phyloP scores from a whole-genome alignment of 2,113 vertebrate genomes.

The Panthera leo region DNA sequence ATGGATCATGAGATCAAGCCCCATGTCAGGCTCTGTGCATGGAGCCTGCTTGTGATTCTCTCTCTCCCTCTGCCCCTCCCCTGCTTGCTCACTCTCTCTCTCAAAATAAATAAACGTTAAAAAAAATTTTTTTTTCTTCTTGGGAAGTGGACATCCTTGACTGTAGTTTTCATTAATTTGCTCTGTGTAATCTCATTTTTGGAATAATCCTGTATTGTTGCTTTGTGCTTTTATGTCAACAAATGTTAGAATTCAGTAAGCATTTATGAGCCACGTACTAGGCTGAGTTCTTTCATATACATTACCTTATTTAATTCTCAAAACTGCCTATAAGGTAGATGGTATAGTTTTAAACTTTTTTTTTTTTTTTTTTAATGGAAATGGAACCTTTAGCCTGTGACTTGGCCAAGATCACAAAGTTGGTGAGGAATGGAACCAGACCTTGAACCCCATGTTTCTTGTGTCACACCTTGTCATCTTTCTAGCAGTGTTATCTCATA shows the following conservation, averaged over 20 bases:
- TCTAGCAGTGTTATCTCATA: not conserved
- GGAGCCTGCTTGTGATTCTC: not conserved
- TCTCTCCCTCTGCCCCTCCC: too few species aligned
- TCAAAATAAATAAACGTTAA: not conserved
- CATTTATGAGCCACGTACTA: not conserved
- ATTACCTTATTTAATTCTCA: not conserved
- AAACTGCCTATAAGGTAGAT: not conserved
- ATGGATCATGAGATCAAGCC: not conserved
- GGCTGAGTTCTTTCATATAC: not conserved
- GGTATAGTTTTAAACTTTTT: not conserved
- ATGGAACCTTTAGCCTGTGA: not conserved
- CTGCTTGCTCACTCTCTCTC: too few species aligned
- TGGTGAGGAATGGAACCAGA: not conserved
- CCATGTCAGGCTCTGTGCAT: not conserved
- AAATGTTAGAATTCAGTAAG: constrained; percentile 43
- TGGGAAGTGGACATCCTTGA: not conserved
- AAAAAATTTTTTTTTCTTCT: not conserved
- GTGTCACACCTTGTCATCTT: not conserved
- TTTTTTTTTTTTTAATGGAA: not conserved
- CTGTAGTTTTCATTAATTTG: constrained; percentile 24
- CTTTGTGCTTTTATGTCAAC: not conserved
- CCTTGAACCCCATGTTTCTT: not conserved
- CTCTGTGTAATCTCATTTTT: constrained; percentile 1
- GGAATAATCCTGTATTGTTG: constrained; percentile 30
- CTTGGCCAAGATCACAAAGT: not conserved